phyloP scores from a whole-genome alignment of 2,113 vertebrate species.

The Caranx ignobilis region DNA sequence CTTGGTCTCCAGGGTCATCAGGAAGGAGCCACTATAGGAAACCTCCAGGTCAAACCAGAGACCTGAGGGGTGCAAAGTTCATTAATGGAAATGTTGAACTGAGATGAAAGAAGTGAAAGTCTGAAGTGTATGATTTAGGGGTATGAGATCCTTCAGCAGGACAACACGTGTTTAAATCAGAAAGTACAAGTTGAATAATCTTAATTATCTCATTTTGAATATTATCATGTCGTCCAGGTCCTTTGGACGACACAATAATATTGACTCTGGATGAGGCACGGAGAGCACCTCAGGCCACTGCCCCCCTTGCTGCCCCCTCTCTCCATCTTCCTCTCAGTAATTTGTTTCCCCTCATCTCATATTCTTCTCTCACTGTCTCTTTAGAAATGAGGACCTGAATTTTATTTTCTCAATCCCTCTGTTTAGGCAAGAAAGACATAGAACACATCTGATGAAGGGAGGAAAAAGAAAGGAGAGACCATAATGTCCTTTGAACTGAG shows the following conservation, averaged over 20 bases:
- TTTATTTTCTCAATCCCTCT: slow-evolving; percentile 24
- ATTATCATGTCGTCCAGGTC: not conserved
- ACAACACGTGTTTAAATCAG: not conserved
- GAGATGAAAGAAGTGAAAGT: slow-evolving; percentile 14
- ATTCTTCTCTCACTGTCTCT: not conserved
- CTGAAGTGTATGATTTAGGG: not conserved
- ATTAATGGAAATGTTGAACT: not conserved
- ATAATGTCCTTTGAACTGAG: slow-evolving; percentile 56
- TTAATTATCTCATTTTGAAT: not conserved
- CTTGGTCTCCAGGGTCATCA: slow-evolving; percentile 99
- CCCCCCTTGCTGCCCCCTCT: not conserved
- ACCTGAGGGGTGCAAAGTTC: slow-evolving; percentile 75
- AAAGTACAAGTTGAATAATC: not conserved
- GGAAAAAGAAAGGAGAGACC: slow-evolving; percentile 37
- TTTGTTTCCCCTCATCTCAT: slow-evolving; percentile 1
- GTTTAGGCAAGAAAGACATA: slow-evolving; percentile 1
- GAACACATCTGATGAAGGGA: not conserved
- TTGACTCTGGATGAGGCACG: not conserved
- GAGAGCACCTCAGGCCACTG: not conserved
- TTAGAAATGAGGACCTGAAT: slow-evolving; percentile 24
- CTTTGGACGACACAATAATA: not conserved
- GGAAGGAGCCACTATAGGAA: slow-evolving; percentile 96
- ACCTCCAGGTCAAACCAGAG: slow-evolving; percentile 98
- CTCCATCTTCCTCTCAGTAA: not conserved
- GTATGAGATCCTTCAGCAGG: not conserved